Conservation (phyloP, 2,888 invertebrate genomes). For the Melanchra persicariae region DNA sequence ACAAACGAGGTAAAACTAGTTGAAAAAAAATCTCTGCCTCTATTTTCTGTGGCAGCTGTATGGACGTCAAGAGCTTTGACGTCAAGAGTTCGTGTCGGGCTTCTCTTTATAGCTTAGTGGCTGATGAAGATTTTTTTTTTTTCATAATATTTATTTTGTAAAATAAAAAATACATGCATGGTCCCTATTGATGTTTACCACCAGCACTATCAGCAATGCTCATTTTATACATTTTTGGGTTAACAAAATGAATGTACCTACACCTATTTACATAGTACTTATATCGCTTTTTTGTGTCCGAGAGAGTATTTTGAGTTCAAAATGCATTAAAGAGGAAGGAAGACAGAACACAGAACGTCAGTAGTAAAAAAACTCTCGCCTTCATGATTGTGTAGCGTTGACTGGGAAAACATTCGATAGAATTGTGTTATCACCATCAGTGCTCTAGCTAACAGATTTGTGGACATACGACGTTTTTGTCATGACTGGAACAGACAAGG, state of each 20-base stretch:
- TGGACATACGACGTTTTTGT: conserved; percentile 29
- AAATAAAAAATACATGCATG: too few relatives aligned
- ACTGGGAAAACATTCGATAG: not conserved
- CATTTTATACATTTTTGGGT: not conserved
- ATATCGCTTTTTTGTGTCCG: not conserved
- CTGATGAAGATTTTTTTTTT: too few relatives aligned
- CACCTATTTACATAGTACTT: not conserved
- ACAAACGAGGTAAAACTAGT: too few relatives aligned
- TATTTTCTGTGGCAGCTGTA: too few relatives aligned
- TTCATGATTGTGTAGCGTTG: not conserved
- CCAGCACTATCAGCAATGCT: not conserved
- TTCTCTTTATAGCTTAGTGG: too few relatives aligned
- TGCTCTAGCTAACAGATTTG: conserved; percentile 7
- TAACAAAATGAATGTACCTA: not conserved
- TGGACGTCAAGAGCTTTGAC: too few relatives aligned
- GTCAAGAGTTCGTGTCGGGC: too few relatives aligned
- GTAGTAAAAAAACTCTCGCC: not conserved
- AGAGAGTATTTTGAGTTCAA: not conserved
- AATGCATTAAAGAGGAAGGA: not conserved
- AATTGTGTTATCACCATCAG: not conserved
- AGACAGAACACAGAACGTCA: not conserved
- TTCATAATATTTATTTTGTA: too few relatives aligned
- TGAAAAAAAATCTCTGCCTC: too few relatives aligned
- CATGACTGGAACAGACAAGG: conserved; percentile 25
- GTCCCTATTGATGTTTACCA: conserved; percentile 1